These are phyloP conservation scores for Homalodisca vitripennis DNA, from an alignment of 1,140 invertebrate genomes.

Conservation along the genomic window DNA sequence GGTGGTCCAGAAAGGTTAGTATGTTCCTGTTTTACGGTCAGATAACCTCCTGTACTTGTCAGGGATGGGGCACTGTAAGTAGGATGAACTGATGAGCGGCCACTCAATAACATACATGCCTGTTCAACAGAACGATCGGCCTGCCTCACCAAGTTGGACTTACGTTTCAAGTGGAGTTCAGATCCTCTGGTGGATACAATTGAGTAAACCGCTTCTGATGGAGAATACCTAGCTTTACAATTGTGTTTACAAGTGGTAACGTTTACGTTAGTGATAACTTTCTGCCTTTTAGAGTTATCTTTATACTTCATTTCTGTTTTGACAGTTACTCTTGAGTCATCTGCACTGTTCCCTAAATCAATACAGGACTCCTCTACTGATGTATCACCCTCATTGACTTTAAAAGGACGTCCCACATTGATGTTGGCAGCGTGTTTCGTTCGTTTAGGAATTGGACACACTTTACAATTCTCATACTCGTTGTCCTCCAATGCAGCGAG, in stretches of 20 bases:
- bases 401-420: not conserved
- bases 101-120: not conserved
- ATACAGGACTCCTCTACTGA: slow-evolving; percentile 19
- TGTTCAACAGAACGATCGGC: not conserved
- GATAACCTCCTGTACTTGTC: not conserved
- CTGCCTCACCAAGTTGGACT: not conserved
- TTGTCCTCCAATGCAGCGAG: not conserved
- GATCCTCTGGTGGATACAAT: not conserved
- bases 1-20: not conserved
- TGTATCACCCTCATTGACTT: not conserved
- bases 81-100: not conserved
- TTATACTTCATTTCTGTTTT: not conserved
- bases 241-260: not conserved
- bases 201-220: not conserved
- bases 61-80: not conserved
- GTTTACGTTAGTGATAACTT: not conserved
- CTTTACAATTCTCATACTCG: not conserved
- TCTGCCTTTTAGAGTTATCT: not conserved
- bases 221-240: not conserved
- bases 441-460: not conserved
- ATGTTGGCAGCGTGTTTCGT: not conserved
- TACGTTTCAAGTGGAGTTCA: not conserved
- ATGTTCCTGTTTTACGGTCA: not conserved
- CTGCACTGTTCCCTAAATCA: not conserved
- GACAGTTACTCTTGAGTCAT: not conserved